phyloP scores from a whole-genome alignment of 2,113 vertebrate species.

The Saccopteryx leptura region DNA sequence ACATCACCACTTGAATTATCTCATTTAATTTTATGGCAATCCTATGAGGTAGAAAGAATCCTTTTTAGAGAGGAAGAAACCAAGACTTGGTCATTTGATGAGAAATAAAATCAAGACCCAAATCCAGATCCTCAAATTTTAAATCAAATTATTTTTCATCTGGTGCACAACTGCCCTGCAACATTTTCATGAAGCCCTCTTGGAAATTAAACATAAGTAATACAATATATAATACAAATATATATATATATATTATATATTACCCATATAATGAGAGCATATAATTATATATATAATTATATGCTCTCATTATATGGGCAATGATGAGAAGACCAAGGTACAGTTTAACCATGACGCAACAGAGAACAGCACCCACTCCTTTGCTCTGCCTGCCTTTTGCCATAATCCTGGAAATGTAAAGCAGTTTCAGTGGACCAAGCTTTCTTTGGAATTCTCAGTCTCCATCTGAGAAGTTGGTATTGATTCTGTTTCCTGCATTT shows the following conservation, averaged over 20 bases:
- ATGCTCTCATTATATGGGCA: neutral
- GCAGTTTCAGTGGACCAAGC: neutral
- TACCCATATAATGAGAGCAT: too few species aligned
- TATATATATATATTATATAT: neutral
- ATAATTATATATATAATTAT: neutral
- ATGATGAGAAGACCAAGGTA: neutral
- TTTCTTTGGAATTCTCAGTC: neutral
- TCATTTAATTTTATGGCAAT: conserved; percentile 9
- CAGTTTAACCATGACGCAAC: neutral
- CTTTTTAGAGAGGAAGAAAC: conserved; percentile 10
- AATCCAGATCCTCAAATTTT: conserved; percentile 16
- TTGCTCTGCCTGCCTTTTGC: neutral
- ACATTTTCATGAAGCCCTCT: neutral
- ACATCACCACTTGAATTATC: neutral
- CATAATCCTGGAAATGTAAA: neutral
- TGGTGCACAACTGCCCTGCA: neutral
- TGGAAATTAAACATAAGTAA: neutral
- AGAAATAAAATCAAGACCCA: conserved; percentile 24
- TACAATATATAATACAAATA: too few species aligned
- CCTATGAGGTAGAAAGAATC: neutral
- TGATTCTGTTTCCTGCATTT: neutral
- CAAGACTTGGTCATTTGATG: conserved; percentile 29
- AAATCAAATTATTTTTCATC: neutral
- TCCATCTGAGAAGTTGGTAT: neutral
- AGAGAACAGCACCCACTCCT: neutral